Evolutionary conservation across 2,797 vertebrate species (phyloP), one percentile per base, ranked within the genome.

Genomic region (Sebastes baramenuke): DNA sequence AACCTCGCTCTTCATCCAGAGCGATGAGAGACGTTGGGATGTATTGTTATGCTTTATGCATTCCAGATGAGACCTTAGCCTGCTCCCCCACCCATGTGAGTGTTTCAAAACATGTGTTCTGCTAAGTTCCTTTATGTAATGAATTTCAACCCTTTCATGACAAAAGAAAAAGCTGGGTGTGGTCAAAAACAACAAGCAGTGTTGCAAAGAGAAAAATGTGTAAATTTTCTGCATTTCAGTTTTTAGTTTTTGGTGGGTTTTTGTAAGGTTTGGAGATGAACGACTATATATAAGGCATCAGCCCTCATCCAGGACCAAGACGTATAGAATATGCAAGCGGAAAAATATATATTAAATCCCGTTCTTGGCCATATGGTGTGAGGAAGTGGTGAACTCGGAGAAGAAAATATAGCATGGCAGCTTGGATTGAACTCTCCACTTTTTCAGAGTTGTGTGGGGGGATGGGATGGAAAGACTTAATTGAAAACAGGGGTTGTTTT

Each of bases 401-500:
- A 86, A 86, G 81, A 88, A 86, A 88, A 89, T 87, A 88, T 85
- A 83, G 80, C 79, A 85, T 79, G 74, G 84, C 89, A 82, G 90
- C 77, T 87, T 67, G 54, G 83, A 61, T 32, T 84, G 81, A 84
- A 85, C 78, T 58, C 75, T 38, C 56, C 36, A 71, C 75, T 83
- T 79, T 79, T 80, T 65, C 18, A 61, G 55, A 56, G 69, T 20
- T 36, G 73, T 36, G 73, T 72, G 32, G 84, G 93, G 93, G 93
- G 93, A 78, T 85, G 88, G 93, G 85, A 66, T 71, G 85, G 84
- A 83, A 80, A 81, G 52, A 80, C 84, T 79, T 95, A 95, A 96
- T 94, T 96, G 91, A 90, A 95, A 95, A 90, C 95, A 96, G 94
- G 75, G 65, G 67, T 87, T 95, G 94, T 94, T 94, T 95, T 95